Evolutionary conservation across 2,888 invertebrate species (phyloP).

Genomic region (Stenurella melanura): DNA sequence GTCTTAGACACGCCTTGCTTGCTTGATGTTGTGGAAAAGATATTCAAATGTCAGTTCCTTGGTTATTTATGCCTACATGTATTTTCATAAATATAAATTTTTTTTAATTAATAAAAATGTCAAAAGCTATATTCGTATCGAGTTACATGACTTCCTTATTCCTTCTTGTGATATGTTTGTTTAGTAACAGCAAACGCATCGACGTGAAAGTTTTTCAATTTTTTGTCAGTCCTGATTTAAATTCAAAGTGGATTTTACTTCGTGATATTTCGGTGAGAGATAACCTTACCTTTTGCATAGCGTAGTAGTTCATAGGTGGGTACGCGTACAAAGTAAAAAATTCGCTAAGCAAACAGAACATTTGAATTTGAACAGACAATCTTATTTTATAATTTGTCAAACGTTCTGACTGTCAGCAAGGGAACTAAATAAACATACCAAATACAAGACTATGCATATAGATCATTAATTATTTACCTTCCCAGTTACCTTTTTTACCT

Average conservation of each 20-base stretch:
- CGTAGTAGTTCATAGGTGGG: constrained; percentile 28
- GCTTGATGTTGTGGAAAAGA: constrained; percentile 6
- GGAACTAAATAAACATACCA: constrained; percentile 66
- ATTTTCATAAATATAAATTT: background rate
- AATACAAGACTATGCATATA: constrained; percentile 67
- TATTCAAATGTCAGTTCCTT: constrained; percentile 3
- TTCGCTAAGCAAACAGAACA: constrained; percentile 46
- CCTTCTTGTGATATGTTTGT: background rate
- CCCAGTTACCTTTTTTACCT: constrained; percentile 51
- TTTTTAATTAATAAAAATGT: constrained; percentile 5
- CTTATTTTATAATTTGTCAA: constrained; percentile 67
- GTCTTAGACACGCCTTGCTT: constrained; percentile 1
- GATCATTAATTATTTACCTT: constrained; percentile 66
- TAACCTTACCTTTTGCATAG: constrained; percentile 37
- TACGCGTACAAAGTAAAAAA: constrained; percentile 37
- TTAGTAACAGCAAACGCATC: constrained; percentile 2
- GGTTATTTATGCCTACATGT: background rate
- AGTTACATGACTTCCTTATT: constrained; percentile 12
- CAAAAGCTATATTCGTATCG: constrained; percentile 14
- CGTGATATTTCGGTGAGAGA: constrained; percentile 31
- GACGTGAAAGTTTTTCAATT: constrained; percentile 27
- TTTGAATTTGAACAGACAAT: constrained; percentile 52
- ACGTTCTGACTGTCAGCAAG: constrained; percentile 60
- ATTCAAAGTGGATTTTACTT: constrained; percentile 30
- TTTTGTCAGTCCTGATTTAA: constrained; percentile 34